These are phyloP conservation scores for Lepeophtheirus nordmannii DNA, from an alignment of 2,888 invertebrate genomes.

Conservation along the genomic window DNA sequence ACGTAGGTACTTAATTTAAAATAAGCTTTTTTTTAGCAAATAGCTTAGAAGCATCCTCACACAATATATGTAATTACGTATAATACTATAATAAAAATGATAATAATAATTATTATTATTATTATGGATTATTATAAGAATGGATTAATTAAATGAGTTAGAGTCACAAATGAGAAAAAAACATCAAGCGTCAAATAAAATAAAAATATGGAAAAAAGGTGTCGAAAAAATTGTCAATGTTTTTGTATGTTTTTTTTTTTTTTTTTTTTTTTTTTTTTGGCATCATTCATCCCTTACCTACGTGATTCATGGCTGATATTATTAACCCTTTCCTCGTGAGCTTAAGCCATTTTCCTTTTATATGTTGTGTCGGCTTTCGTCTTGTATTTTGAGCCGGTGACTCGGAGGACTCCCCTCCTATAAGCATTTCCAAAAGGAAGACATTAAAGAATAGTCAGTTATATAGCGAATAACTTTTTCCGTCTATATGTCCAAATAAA, in stretches of 20 bases:
- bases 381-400: neutral
- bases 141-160: neutral
- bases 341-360: slow-evolving; percentile 23
- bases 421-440: neutral
- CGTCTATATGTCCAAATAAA: neutral
- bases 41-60: too few relatives aligned
- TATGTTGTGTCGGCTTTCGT: slow-evolving; percentile 11
- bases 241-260: neutral
- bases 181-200: neutral
- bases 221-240: neutral
- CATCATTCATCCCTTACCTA: slow-evolving; percentile 16
- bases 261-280: neutral
- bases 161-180: neutral
- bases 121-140: too few relatives aligned
- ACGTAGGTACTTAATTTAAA: too few relatives aligned
- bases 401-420: slow-evolving; percentile 7
- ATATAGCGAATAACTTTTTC: neutral
- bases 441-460: neutral
- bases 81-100: too few relatives aligned
- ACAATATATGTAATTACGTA: too few relatives aligned
- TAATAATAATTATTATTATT: neutral
- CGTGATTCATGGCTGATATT: slow-evolving; percentile 19
- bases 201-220: neutral
- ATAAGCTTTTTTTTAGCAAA: too few relatives aligned
- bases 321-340: slow-evolving; percentile 23